These are phyloP conservation scores for Zelleria hepariella DNA, from an alignment of 2,888 invertebrate species.

Conservation along the genomic window DNA sequence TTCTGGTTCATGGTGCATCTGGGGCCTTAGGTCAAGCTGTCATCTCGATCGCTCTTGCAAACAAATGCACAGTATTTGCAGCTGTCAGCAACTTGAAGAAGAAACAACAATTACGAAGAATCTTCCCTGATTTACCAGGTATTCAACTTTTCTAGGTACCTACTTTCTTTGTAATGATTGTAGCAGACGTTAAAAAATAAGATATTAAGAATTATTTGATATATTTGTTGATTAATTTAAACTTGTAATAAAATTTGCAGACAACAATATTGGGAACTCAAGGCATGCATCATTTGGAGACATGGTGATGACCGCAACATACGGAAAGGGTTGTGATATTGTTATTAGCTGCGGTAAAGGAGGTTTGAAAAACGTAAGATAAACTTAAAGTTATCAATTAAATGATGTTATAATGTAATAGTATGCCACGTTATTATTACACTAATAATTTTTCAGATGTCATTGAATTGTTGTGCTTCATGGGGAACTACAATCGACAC, in stretches of 20 bases:
- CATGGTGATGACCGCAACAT: slow-evolving; percentile 29
- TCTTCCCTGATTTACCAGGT: slow-evolving; percentile 41
- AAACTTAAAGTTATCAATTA: neutral
- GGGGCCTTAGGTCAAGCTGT: slow-evolving; percentile 47
- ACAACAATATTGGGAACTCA: slow-evolving; percentile 35
- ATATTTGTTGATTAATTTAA: no score
- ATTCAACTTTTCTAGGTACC: neutral
- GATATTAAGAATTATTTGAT: no score
- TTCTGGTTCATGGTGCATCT: slow-evolving; percentile 41
- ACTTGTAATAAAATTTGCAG: slow-evolving; percentile 29
- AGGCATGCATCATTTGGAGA: slow-evolving; percentile 34
- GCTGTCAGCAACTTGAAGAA: slow-evolving; percentile 41
- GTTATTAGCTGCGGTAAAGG: slow-evolving; percentile 30
- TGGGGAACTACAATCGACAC: slow-evolving; percentile 14
- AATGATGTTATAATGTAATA: no score
- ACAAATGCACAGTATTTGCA: slow-evolving; percentile 33
- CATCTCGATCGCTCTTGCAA: slow-evolving; percentile 34
- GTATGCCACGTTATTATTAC: no score
- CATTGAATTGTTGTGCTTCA: slow-evolving; percentile 12
- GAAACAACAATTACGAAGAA: slow-evolving; percentile 37
- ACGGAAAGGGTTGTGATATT: slow-evolving; percentile 30
- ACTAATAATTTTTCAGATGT: slow-evolving; percentile 10
- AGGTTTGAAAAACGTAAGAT: slow-evolving; percentile 33
- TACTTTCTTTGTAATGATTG: no score
- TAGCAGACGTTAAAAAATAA: no score